These are phyloP conservation scores for Drosophila kikkawai DNA, from an alignment of 1,140 invertebrate genomes.

Conservation along the genomic window DNA sequence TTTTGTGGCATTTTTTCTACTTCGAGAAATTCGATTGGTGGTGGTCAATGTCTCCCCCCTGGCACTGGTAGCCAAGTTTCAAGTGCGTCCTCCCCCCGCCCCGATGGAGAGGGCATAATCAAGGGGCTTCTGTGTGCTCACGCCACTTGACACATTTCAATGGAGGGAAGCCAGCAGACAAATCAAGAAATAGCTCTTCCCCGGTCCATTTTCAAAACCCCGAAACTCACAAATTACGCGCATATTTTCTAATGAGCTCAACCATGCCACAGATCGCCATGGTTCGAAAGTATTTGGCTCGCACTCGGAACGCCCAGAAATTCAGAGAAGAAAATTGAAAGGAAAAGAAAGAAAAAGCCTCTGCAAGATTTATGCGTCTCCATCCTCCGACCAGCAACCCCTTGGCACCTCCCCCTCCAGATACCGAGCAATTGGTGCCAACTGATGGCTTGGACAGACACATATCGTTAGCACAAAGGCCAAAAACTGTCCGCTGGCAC, in stretches of 20 bases:
- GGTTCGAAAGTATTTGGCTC: slow-evolving; percentile 65
- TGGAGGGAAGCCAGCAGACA: slow-evolving; percentile 45
- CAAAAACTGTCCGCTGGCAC: slow-evolving; percentile 53
- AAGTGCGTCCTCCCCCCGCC: slow-evolving; percentile 51
- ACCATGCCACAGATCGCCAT: slow-evolving; percentile 66
- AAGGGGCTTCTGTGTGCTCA: slow-evolving; percentile 28
- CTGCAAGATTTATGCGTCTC: slow-evolving; percentile 55
- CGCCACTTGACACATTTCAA: slow-evolving; percentile 79
- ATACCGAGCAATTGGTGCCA: slow-evolving; percentile 59
- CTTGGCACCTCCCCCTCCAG: neutral
- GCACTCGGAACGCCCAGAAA: slow-evolving; percentile 40
- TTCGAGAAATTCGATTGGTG: slow-evolving; percentile 69
- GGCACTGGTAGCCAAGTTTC: slow-evolving; percentile 58
- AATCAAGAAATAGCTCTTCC: slow-evolving; percentile 62
- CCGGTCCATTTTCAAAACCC: slow-evolving; percentile 23
- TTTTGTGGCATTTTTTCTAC: slow-evolving; percentile 2
- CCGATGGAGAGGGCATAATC: slow-evolving; percentile 14
- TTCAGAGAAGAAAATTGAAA: slow-evolving; percentile 15
- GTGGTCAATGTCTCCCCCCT: slow-evolving; percentile 59
- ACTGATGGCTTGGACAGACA: slow-evolving; percentile 53
- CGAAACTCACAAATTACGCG: slow-evolving; percentile 75
- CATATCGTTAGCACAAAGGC: slow-evolving; percentile 75
- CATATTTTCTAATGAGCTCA: slow-evolving; percentile 83
- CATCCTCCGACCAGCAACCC: slow-evolving; percentile 24
- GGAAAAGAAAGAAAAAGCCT: slow-evolving; percentile 14